Evolutionary conservation across 2,888 invertebrate species (phyloP).

Genomic region (Tiliacea citrago): DNA sequence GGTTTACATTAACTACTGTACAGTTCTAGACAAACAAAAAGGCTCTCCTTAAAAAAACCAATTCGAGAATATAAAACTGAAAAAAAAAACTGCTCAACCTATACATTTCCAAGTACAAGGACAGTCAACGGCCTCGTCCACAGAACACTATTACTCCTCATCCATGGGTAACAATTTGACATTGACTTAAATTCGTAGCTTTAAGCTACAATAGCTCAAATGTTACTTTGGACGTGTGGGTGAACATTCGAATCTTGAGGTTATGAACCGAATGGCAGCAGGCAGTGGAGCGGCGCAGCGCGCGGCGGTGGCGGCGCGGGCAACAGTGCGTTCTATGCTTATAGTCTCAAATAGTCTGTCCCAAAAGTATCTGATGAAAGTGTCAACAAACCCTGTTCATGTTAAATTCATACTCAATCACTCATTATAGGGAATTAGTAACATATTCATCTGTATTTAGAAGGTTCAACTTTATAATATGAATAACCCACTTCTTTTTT

Average conservation of each 20-base stretch:
- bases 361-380: background rate
- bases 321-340: background rate
- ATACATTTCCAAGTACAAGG: background rate
- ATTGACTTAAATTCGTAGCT: background rate
- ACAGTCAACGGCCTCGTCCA: background rate
- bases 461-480: background rate
- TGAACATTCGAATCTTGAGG: constrained; percentile 4
- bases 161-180: constrained; percentile 2
- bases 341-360: background rate
- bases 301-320: no score
- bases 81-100: background rate
- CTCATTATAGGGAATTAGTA: no score
- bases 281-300: background rate
- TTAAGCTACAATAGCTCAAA: background rate
- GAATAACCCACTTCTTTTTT: background rate
- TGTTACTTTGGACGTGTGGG: background rate
- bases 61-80: background rate
- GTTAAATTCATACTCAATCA: background rate
- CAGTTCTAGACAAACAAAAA: background rate
- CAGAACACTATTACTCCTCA: no score
- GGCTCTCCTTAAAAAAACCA: background rate
- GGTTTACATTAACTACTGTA: background rate
- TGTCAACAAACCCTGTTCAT: background rate
- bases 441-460: no score
- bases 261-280: background rate